Base-by-base conservation (phyloP, 2,888 invertebrate genomes). In the Aporophyla lueneburgensis region DNA sequence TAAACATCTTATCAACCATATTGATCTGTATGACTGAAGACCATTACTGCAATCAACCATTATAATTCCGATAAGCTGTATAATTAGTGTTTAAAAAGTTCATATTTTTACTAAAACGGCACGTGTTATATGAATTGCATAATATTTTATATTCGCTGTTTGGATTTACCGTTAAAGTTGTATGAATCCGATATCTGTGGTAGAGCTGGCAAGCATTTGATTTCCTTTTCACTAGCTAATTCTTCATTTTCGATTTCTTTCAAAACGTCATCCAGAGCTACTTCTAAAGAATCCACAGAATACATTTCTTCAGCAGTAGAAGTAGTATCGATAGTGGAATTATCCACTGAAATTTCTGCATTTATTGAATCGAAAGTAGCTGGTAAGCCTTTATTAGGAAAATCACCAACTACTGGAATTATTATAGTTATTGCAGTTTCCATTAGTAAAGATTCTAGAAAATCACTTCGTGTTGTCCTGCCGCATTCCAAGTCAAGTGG, bases 351-450 rank as follows among this genome's bases (percentile, higher is more conserved):
- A 19, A 40, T 54, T 40, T 40, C 53, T 46, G 7, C 10, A 62
- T 24, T 14, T 40, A 49, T 49, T 43, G 33, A 21, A 21, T 72
- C n/a, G 4, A n/a, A 33, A 62, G 27, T 40, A 27, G 14, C 27
- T 46, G 58, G 53, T 12, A 58, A 24, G 3, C 53, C 24, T 58
- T 78, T 67, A 54, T 43, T 69, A n/a, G 74, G 16, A 65, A 74
- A 33, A 33, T 69, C 54, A 16, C 75, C 75, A 5, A 80, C 66
- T 56, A 69, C 61, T 33, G 81, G 76, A 51, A 81, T 27, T 16
- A 80, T 80, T 6, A 80, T 66, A 14, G 76, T 71, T 76, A 81
- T 81, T 43, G 76, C 71, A 65, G 62, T 78, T 66, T 75, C 66
- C 46, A 75, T 75, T 24, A 75, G 51, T n/a, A 80, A 40, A 33